Percentiles rank a stretch among this genome's conserved stretches.
These are phyloP conservation scores for Aphelenchoides fujianensis DNA, from an alignment of 1,140 invertebrate genomes.

Conservation along the genomic window DNA sequence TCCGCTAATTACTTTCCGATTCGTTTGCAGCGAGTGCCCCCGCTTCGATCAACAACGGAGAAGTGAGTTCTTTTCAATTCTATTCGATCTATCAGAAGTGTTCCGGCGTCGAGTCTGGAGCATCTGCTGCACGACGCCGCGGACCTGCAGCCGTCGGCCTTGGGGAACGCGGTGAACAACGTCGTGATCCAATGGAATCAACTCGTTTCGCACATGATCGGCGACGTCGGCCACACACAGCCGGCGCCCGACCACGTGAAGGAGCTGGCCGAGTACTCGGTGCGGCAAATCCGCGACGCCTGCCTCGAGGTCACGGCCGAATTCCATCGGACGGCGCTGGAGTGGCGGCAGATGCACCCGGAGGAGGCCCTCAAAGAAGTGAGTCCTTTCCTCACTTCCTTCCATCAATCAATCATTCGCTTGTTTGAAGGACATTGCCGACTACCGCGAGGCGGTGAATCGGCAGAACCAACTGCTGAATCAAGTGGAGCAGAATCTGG, in stretches of 20 bases:
- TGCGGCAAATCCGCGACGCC: slow-evolving; percentile 33
- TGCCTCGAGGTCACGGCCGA: slow-evolving; percentile 34
- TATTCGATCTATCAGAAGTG: not conserved
- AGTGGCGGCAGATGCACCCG: slow-evolving; percentile 35
- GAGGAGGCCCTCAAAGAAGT: slow-evolving; percentile 33
- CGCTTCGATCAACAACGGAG: not conserved
- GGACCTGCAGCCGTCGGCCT: not conserved
- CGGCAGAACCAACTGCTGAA: slow-evolving; percentile 35
- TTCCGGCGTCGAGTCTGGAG: not conserved
- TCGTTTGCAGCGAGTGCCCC: too few species aligned
- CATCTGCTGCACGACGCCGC: slow-evolving; percentile 8
- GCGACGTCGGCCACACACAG: slow-evolving; percentile 28
- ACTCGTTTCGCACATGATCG: slow-evolving; percentile 27
- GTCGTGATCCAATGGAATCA: slow-evolving; percentile 40
- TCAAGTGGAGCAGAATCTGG: too few species aligned
- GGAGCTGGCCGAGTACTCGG: slow-evolving; percentile 41
- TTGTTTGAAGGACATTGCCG: slow-evolving; percentile 33
- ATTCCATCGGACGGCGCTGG: slow-evolving; percentile 28
- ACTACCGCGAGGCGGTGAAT: slow-evolving; percentile 29
- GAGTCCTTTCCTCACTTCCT: not conserved
- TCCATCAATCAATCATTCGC: too few species aligned
- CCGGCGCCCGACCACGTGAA: slow-evolving; percentile 40
- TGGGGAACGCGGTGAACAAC: slow-evolving; percentile 36
- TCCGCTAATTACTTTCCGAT: too few species aligned
- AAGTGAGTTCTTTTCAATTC: not conserved